phyloP scores from a whole-genome alignment of 2,888 invertebrate genomes.

The Parnassius orleans region DNA sequence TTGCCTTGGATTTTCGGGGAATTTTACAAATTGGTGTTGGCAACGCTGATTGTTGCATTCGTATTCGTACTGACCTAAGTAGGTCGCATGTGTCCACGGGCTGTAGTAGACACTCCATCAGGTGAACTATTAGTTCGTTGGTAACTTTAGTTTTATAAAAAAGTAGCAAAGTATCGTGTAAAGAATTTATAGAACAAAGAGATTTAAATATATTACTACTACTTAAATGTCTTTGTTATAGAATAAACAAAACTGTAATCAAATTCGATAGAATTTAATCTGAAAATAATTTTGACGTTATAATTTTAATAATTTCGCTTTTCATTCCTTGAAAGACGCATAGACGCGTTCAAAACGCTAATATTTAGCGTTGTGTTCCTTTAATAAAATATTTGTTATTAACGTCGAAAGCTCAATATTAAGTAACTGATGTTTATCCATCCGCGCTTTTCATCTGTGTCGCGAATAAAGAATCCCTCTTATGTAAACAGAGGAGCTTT shows the following conservation, averaged over 20 bases:
- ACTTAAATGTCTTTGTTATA: too few relatives aligned
- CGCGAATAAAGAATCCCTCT: constrained; percentile 10
- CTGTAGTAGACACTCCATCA: too few relatives aligned
- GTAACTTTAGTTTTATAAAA: too few relatives aligned
- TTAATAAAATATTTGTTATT: constrained; percentile 17
- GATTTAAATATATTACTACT: too few relatives aligned
- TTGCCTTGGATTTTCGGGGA: too few relatives aligned
- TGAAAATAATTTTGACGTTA: not conserved
- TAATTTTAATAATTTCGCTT: constrained; percentile 10
- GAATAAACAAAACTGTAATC: not conserved
- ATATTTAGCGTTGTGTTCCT: constrained; percentile 1
- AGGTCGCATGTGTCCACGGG: too few relatives aligned
- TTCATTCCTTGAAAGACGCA: constrained; percentile 1
- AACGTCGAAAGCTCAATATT: constrained; percentile 11
- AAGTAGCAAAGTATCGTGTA: too few relatives aligned
- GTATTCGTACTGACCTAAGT: too few relatives aligned
- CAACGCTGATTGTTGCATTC: too few relatives aligned
- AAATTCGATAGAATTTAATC: not conserved
- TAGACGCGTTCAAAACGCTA: not conserved
- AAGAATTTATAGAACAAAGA: too few relatives aligned
- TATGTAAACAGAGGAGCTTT: constrained; percentile 12
- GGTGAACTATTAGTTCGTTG: too few relatives aligned
- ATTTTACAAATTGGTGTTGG: too few relatives aligned
- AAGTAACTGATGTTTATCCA: constrained; percentile 17
- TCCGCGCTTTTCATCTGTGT: constrained; percentile 7